Base-by-base conservation (phyloP, 2,113 vertebrate species). In the Atractosteus spatula region DNA sequence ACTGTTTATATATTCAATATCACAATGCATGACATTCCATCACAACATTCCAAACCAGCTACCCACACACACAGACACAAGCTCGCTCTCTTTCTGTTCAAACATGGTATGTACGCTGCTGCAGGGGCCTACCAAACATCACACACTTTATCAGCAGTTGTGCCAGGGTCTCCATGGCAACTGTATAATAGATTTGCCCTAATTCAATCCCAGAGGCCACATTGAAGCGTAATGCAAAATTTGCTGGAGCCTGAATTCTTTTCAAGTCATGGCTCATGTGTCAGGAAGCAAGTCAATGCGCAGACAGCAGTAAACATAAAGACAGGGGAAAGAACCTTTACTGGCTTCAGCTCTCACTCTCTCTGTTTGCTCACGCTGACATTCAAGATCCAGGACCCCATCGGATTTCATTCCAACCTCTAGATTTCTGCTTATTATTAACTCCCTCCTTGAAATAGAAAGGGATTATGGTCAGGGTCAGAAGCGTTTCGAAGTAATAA, bases 121-220 rank as follows among this genome's bases (percentile, higher is more conserved):
- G 89, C 66, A 73, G 73, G 84, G 88, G 80, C 86, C 85, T 85
- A 87, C 85, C 87, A 86, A 87, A 85, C 87, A 89, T 92, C 90
- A 91, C 90, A 92, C 76, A 75, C 88, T 88, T 94, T 90, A 90
- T 94, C 73, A 93, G 75, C 74, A 84, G 91, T 93, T 90, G 89
- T 97, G 94, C 94, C 93, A 92, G 84, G 88, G 93, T 98, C 86
- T 80, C 95, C 94, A 96, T 96, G 87, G 95, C 90, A 97, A 97
- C 96, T 84, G 87, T 89, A 92, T 93, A 95, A 95, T 95, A 89
- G 92, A 92, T 91, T 93, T 94, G 91, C 92, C 92, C 94, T 96
- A 94, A 92, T 92, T 94, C 92, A 92, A 88, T 95, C 94, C 92
- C 89, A 91, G 88, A 91, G 90, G 92, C 90, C 88, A 88, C 88